phyloP scores from a whole-genome alignment of 2,888 invertebrate species.

The Ophion ellenae region DNA sequence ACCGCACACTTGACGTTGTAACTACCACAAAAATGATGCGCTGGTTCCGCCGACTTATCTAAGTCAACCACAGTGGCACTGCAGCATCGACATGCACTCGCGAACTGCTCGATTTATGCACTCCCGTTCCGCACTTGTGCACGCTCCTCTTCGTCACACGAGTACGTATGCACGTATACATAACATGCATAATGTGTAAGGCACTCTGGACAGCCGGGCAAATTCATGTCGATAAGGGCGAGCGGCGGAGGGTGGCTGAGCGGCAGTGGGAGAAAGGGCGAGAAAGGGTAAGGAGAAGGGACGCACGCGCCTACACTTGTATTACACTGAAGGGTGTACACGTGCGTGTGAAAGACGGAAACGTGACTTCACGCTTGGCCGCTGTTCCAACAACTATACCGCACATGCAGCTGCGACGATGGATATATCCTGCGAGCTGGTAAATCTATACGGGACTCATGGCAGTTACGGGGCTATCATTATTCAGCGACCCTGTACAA shows the following conservation, averaged over 20 bases:
- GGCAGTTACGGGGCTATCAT: not conserved
- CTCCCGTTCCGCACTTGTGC: constrained; percentile 37
- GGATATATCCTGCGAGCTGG: constrained; percentile 24
- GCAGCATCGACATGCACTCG: constrained; percentile 36
- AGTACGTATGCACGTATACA: not conserved
- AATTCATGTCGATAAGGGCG: constrained; percentile 39
- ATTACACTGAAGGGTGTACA: constrained; percentile 52
- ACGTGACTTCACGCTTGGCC: constrained; percentile 49
- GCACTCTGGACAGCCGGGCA: constrained; percentile 19
- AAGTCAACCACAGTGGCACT: not conserved
- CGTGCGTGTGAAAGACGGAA: constrained; percentile 64
- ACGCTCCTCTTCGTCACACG: constrained; percentile 18
- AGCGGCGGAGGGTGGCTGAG: not conserved
- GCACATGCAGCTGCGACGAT: constrained; percentile 31
- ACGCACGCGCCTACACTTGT: constrained; percentile 34
- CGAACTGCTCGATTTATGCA: constrained; percentile 56
- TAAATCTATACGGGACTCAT: not conserved
- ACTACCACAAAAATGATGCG: constrained; percentile 6
- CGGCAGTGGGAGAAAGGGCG: not conserved
- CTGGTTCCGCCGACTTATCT: not conserved
- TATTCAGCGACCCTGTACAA: not conserved
- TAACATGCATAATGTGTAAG: constrained; percentile 5
- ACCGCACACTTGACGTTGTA: constrained; percentile 9
- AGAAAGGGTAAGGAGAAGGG: constrained; percentile 25
- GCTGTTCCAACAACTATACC: constrained; percentile 37